These are phyloP conservation scores for Bursaphelenchus okinawaensis DNA, from an alignment of 2,888 invertebrate genomes.

Conservation along the genomic window DNA sequence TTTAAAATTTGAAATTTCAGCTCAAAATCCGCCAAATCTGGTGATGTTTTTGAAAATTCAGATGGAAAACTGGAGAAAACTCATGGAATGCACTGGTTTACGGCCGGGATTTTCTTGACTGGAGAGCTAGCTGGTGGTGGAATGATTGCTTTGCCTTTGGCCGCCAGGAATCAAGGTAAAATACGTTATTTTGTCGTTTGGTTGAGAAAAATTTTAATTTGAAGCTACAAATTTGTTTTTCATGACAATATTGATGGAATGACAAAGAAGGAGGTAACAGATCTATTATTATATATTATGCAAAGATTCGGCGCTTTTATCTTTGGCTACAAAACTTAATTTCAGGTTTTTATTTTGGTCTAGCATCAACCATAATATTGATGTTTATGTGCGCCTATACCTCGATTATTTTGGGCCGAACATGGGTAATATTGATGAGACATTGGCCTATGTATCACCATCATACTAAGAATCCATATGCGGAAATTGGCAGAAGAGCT, in stretches of 20 bases:
- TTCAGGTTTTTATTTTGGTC: not conserved
- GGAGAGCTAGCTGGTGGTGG: not conserved
- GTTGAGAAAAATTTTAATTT: not conserved
- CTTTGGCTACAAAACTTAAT: too few species aligned
- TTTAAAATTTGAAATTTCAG: too few species aligned
- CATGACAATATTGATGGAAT: not conserved
- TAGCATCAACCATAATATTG: not conserved
- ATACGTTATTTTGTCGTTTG: too few species aligned
- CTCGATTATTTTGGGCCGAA: constrained; percentile 2
- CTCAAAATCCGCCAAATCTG: not conserved
- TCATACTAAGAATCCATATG: constrained; percentile 51
- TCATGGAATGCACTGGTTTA: not conserved
- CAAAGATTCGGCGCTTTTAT: too few species aligned
- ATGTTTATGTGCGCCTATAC: not conserved
- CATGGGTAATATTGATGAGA: constrained; percentile 21
- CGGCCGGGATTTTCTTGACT: not conserved
- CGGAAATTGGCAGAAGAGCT: constrained; percentile 45
- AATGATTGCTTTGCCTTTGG: not conserved
- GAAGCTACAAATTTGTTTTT: not conserved
- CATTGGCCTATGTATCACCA: constrained; percentile 38
- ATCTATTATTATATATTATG: too few species aligned
- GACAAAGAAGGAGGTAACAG: too few species aligned
- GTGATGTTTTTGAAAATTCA: not conserved
- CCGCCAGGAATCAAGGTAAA: not conserved
- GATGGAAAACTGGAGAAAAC: not conserved